Evolutionary conservation across 2,797 vertebrate species (phyloP).

Genomic region (Pyrocephalus nanus): DNA sequence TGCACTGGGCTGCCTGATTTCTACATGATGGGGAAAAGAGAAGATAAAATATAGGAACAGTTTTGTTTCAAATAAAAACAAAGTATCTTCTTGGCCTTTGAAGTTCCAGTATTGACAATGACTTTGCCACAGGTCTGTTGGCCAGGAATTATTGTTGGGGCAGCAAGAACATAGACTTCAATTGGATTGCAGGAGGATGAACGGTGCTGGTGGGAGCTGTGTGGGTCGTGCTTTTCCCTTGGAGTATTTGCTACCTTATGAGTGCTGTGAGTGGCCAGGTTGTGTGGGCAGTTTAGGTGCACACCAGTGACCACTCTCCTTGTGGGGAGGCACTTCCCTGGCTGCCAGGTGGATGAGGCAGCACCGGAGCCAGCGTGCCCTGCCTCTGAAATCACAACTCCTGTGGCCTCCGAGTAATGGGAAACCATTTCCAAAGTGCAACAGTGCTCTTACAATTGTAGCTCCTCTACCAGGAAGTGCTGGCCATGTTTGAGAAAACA

Average conservation of each 20-base stretch:
- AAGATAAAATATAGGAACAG: not conserved
- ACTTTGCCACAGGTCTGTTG: not conserved
- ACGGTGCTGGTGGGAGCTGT: not conserved
- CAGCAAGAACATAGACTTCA: not conserved
- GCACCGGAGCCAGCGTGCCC: rapidly evolving
- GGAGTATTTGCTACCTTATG: not conserved
- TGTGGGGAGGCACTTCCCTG: not conserved
- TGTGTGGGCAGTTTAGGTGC: not conserved
- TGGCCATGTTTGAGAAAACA: not conserved
- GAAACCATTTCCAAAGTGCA: not conserved
- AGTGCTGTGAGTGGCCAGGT: not conserved
- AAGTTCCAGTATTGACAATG: not conserved
- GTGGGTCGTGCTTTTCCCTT: not conserved
- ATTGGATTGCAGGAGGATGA: not conserved
- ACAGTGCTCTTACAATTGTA: not conserved
- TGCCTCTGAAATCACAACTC: not conserved
- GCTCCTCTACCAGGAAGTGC: not conserved
- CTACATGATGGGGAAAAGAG: not conserved
- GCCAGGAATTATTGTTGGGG: not conserved
- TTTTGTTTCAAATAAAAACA: not conserved
- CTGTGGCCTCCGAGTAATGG: not conserved
- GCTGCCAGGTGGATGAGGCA: not conserved
- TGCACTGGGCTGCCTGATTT: not conserved
- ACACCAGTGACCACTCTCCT: rapidly evolving
- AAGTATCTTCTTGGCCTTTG: not conserved